Evolutionary conservation across 2,113 vertebrate species (phyloP).

Genomic region (Gobius niger): DNA sequence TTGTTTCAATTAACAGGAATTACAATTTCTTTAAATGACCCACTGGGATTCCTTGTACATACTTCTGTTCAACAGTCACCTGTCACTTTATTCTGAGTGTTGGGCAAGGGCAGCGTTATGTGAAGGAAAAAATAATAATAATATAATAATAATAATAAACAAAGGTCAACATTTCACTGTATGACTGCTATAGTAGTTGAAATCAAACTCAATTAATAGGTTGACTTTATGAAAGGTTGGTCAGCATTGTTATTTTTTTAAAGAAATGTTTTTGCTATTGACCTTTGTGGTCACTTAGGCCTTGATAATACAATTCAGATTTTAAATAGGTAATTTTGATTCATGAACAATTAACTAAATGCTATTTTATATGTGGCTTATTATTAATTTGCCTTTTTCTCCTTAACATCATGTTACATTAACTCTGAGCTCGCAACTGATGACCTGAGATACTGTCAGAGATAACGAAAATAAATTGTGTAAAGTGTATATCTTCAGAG

Average conservation of each 20-base stretch:
- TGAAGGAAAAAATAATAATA: neutral
- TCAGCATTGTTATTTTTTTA: neutral
- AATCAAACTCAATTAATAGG: neutral
- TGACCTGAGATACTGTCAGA: slow-evolving; percentile 5
- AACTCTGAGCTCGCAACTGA: neutral
- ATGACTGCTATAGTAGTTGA: neutral
- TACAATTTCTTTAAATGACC: neutral
- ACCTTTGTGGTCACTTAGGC: neutral
- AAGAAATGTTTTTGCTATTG: neutral
- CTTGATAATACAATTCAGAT: neutral
- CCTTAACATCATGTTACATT: slow-evolving; percentile 2
- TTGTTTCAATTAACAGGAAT: neutral
- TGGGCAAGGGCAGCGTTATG: neutral
- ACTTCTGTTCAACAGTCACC: neutral
- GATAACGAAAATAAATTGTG: slow-evolving; percentile 6
- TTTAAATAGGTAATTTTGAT: slow-evolving; percentile 1
- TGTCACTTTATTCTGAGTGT: neutral
- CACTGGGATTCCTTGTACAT: neutral
- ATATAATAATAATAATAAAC: neutral
- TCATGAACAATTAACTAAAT: slow-evolving; percentile 1
- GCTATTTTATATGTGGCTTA: too few relatives aligned
- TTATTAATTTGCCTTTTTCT: too few relatives aligned
- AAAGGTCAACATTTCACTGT: slow-evolving; percentile 9
- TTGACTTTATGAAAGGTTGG: neutral
- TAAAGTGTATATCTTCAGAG: slow-evolving; percentile 18